These are phyloP conservation scores for Hycleus cichorii DNA, from an alignment of 1,140 invertebrate genomes.

Conservation along the genomic window DNA sequence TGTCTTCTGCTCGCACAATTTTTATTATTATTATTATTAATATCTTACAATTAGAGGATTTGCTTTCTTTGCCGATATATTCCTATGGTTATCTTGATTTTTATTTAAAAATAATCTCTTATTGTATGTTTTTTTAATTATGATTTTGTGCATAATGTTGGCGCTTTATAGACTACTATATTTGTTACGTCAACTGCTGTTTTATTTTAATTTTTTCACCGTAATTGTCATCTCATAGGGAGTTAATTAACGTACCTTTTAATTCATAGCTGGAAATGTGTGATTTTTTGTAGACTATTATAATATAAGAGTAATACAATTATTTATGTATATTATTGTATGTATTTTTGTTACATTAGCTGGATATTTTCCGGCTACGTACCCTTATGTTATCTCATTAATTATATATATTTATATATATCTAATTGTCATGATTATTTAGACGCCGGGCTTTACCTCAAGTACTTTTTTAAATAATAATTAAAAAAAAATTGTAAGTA, in stretches of 20 bases:
- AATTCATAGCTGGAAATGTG: conserved; percentile 40
- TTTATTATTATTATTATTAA: conserved; percentile 1
- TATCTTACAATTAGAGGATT: conserved; percentile 7
- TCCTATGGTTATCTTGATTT: conserved; percentile 26
- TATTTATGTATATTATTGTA: conserved; percentile 41
- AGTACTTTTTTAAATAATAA: conserved; percentile 8
- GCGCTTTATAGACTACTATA: conserved; percentile 20
- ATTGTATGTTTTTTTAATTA: conserved; percentile 5
- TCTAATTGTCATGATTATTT: conserved; percentile 18
- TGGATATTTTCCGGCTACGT: neutral
- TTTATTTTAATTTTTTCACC: conserved; percentile 14
- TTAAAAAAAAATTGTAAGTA: neutral
- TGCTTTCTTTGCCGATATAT: conserved; percentile 35
- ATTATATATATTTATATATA: conserved; percentile 31
- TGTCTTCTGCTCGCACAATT: conserved; percentile 23
- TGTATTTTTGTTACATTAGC: conserved; percentile 37
- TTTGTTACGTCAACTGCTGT: conserved; percentile 14
- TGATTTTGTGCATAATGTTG: conserved; percentile 21
- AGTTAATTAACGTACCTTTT: conserved; percentile 38
- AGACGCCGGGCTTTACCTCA: conserved; percentile 26
- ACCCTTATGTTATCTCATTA: conserved; percentile 33
- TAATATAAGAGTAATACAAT: conserved; percentile 30
- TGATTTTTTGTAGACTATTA: conserved; percentile 40
- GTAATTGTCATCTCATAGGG: conserved; percentile 25
- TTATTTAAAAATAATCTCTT: conserved; percentile 23